Conservation (phyloP, 2,797 vertebrate genomes). For the Pyrocephalus nanus region DNA sequence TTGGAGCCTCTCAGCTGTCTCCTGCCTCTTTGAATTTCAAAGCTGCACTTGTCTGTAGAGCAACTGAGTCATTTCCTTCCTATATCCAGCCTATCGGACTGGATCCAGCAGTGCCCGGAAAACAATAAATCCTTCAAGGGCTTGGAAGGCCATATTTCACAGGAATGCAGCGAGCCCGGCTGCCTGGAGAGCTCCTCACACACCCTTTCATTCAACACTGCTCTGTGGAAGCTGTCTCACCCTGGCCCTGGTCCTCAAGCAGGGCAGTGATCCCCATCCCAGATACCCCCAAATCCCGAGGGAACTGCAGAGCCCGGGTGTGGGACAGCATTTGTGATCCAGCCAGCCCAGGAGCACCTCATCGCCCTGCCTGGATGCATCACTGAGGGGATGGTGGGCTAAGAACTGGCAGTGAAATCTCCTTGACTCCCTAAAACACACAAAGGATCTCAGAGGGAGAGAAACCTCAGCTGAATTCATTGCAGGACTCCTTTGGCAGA, state of each 20-base stretch:
- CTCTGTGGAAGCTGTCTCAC: rapidly evolving
- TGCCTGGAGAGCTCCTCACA: neutral
- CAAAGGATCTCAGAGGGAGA: neutral
- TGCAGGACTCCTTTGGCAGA: neutral
- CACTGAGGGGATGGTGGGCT: rapidly evolving
- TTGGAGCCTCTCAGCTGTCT: constrained; percentile 36
- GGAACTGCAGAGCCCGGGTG: neutral
- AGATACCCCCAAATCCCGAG: rapidly evolving
- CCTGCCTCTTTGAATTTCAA: constrained; percentile 35
- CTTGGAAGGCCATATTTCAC: constrained; percentile 35
- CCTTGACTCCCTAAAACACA: neutral
- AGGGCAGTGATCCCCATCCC: neutral
- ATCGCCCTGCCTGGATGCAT: rapidly evolving
- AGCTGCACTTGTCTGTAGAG: constrained; percentile 65
- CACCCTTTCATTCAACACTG: neutral
- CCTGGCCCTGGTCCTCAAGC: rapidly evolving
- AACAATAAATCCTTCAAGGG: constrained; percentile 66
- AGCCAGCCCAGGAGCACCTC: rapidly evolving
- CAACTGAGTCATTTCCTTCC: constrained; percentile 73
- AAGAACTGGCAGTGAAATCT: rapidly evolving
- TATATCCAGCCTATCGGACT: constrained; percentile 14
- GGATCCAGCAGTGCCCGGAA: constrained; percentile 52
- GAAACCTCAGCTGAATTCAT: rapidly evolving
- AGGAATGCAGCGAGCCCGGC: neutral
- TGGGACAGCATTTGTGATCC: neutral